Evolutionary conservation across 2,797 vertebrate species (phyloP).

Genomic region (Urophycis tenuis): DNA sequence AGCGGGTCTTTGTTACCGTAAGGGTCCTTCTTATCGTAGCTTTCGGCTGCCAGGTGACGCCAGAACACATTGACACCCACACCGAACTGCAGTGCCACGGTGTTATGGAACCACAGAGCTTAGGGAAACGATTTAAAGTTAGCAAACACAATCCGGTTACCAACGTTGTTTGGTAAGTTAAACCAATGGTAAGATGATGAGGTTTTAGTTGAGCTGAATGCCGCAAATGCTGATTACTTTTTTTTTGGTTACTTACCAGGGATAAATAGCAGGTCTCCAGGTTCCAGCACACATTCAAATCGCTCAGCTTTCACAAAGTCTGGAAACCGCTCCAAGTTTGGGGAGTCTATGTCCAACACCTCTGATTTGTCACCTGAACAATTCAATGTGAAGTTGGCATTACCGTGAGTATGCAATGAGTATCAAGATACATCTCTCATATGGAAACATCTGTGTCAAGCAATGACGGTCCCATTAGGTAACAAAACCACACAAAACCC

Average conservation of each 20-base stretch:
- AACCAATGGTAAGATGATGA: too few relatives aligned
- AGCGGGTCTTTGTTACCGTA: constrained; percentile 91
- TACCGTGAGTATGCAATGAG: too few relatives aligned
- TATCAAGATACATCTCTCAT: too few relatives aligned
- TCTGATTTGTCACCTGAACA: constrained; percentile 86
- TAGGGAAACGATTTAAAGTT: constrained; percentile 12
- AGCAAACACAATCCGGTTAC: too few relatives aligned
- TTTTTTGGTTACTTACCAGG: constrained; percentile 74
- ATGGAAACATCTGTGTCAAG: too few relatives aligned
- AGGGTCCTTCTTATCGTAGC: constrained; percentile 87
- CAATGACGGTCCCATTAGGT: too few relatives aligned
- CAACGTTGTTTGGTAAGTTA: too few relatives aligned
- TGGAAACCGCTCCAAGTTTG: constrained; percentile 81
- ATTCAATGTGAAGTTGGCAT: neutral
- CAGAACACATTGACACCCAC: constrained; percentile 93
- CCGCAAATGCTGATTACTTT: neutral
- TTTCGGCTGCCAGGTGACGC: constrained; percentile 81
- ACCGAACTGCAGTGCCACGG: constrained; percentile 85
- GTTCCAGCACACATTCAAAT: constrained; percentile 81
- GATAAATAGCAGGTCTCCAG: constrained; percentile 91
- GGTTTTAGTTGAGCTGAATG: neutral
- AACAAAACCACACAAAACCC: too few relatives aligned
- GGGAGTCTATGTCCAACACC: constrained; percentile 84
- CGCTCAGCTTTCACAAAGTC: constrained; percentile 82
- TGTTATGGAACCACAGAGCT: constrained; percentile 98